Evolutionary conservation across 2,797 vertebrate species (phyloP).

Genomic region (Siniperca undulata): DNA sequence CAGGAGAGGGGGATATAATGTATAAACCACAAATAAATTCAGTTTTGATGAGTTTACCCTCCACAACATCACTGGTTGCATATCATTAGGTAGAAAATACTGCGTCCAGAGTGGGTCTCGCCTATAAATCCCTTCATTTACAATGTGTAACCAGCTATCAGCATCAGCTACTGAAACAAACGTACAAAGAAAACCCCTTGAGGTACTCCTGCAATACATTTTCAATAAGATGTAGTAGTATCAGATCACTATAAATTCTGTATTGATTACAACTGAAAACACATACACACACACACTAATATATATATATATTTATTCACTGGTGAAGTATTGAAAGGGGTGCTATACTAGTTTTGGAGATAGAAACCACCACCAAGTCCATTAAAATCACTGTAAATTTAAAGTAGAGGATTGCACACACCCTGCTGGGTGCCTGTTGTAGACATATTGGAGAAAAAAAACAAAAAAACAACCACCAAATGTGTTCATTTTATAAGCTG

Average conservation of each 20-base stretch:
- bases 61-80: neutral
- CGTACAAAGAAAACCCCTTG: neutral
- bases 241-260: neutral
- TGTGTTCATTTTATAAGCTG: neutral
- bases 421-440: neutral
- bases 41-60: neutral
- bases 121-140: conserved; percentile 6
- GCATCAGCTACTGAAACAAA: conserved; percentile 1
- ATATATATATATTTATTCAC: neutral
- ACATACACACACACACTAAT: no score
- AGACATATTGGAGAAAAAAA: neutral
- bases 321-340: neutral
- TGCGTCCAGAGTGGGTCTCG: neutral
- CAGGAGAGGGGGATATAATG: neutral
- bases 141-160: neutral
- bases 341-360: neutral
- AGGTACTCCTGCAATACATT: conserved; percentile 3
- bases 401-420: conserved; percentile 8
- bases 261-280: neutral
- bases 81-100: neutral
- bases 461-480: neutral
- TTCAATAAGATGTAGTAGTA: neutral
- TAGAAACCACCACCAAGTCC: neutral
- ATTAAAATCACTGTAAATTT: neutral
- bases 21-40: neutral